These are phyloP conservation scores for Lapara coniferarum DNA, from an alignment of 2,888 invertebrate species.

Conservation along the genomic window DNA sequence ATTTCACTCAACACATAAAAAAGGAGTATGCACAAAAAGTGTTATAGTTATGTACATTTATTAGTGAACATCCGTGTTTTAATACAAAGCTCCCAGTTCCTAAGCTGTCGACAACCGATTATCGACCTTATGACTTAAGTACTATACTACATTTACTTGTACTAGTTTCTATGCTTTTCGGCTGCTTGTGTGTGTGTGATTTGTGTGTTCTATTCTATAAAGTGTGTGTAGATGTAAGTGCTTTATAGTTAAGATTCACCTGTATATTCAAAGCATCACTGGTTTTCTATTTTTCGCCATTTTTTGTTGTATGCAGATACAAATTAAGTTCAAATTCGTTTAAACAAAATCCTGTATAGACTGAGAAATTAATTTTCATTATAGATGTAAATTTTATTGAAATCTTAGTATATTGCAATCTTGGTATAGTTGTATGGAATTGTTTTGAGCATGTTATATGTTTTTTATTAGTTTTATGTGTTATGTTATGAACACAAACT, in stretches of 20 bases:
- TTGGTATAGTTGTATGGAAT: no score
- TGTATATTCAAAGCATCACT: not conserved
- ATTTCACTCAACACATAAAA: slow-evolving; percentile 6
- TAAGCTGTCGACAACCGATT: not conserved
- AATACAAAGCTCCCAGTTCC: slow-evolving; percentile 18
- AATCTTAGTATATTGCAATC: no score
- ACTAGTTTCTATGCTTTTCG: slow-evolving; percentile 1
- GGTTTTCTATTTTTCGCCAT: not conserved
- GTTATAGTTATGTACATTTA: slow-evolving; percentile 34
- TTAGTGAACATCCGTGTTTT: slow-evolving; percentile 25
- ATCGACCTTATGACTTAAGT: not conserved
- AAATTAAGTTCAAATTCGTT: no score
- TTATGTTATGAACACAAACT: no score
- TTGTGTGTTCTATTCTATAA: not conserved
- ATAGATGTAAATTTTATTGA: no score
- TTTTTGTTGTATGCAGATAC: no score
- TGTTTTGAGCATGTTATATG: no score
- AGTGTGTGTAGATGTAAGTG: not conserved
- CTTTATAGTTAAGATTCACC: not conserved
- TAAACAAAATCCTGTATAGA: no score
- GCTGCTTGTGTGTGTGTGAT: not conserved
- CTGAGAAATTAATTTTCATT: no score
- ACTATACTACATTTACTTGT: not conserved
- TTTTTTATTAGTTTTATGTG: no score
- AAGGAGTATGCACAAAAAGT: slow-evolving; percentile 16